Percentiles rank a stretch among this genome's conserved stretches.
Evolutionary conservation across 2,797 vertebrate genomes (phyloP).

Genomic region (Microctenopoma steveboyesi): DNA sequence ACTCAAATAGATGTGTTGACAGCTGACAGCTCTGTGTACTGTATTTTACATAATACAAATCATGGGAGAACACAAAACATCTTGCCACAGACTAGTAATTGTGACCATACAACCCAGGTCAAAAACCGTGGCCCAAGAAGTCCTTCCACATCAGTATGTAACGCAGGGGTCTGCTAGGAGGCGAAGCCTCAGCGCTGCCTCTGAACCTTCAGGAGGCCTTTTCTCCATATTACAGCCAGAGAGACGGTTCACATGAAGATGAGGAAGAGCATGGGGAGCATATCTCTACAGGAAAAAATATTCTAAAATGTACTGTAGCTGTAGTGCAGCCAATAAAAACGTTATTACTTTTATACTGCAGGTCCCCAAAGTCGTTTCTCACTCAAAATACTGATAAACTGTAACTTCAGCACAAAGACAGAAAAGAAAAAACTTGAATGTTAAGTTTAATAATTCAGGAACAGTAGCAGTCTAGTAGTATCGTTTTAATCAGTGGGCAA

Average conservation of each 20-base stretch:
- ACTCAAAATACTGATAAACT: conserved; percentile 4
- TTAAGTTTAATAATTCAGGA: conserved; percentile 3
- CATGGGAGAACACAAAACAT: neutral
- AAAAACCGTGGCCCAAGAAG: no score
- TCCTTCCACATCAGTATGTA: no score
- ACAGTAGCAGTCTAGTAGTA: neutral
- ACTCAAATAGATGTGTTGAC: neutral
- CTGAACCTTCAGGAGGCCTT: no score
- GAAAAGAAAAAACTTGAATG: conserved; percentile 1
- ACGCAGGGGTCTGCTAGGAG: no score
- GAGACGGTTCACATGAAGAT: no score
- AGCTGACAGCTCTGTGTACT: neutral
- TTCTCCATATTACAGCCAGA: no score
- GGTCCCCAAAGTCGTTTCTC: neutral
- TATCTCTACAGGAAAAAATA: no score
- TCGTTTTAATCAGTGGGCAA: neutral
- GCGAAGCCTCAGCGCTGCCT: no score
- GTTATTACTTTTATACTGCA: neutral
- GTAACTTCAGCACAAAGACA: neutral
- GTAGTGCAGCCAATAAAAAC: no score
- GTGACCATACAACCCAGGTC: neutral
- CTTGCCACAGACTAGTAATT: neutral
- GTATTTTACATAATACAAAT: neutral
- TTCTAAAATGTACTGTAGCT: no score
- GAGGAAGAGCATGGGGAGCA: no score